These are phyloP conservation scores for Tetranychus cinnabarinus DNA, from an alignment of 1,140 invertebrate species.

Conservation along the genomic window DNA sequence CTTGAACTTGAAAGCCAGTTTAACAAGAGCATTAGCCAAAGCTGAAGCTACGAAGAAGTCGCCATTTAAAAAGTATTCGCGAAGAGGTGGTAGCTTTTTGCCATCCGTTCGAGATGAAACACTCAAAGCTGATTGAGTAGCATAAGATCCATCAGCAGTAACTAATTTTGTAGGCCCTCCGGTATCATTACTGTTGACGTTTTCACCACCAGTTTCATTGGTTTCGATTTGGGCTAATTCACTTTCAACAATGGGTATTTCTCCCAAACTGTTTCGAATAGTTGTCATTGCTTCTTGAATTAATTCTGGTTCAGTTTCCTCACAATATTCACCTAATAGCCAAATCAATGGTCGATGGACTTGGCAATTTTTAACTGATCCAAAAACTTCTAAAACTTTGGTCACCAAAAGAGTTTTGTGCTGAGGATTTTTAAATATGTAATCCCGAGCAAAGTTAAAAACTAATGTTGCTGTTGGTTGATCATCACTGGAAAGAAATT, in stretches of 20 bases:
- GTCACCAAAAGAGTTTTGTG: constrained; percentile 31
- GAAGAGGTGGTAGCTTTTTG: constrained; percentile 40
- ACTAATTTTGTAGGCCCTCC: constrained; percentile 32
- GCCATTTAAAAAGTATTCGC: constrained; percentile 71
- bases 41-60: constrained; percentile 90
- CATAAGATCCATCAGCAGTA: constrained; percentile 97
- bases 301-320: constrained; percentile 1
- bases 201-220: constrained; percentile 33
- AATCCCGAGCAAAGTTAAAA: constrained; percentile 58
- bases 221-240: constrained; percentile 35
- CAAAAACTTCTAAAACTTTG: constrained; percentile 22
- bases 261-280: constrained; percentile 23
- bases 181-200: constrained; percentile 13
- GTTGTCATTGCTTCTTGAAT: constrained; percentile 5
- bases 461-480: constrained; percentile 79
- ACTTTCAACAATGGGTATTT: constrained; percentile 66
- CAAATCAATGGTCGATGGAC: constrained; percentile 87
- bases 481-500: constrained; percentile 82
- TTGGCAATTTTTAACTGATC: constrained; percentile 27
- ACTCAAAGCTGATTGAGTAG: constrained; percentile 87
- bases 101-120: constrained; percentile 22
- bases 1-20: constrained; percentile 56
- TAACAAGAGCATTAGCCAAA: constrained; percentile 66
- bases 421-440: constrained; percentile 17
- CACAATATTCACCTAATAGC: constrained; percentile 79